Percentiles rank a stretch among this genome's conserved stretches.
phyloP scores from a whole-genome alignment of 2,888 invertebrate species.

The Boloria euphrosyne region DNA sequence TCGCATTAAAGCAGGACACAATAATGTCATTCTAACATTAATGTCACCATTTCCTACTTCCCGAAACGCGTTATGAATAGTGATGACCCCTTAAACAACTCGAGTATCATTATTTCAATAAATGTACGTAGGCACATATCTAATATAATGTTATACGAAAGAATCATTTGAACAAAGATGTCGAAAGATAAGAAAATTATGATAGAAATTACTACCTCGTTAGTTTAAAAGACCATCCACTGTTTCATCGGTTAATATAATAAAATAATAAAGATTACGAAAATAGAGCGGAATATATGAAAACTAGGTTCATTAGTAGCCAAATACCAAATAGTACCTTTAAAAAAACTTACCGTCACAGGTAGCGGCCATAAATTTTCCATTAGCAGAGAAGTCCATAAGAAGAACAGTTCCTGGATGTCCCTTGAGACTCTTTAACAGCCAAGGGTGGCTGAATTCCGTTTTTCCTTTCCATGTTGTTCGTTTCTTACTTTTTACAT shows the following conservation, averaged over 20 bases:
- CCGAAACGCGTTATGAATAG: constrained; percentile 10
- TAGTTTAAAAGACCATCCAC: constrained; percentile 13
- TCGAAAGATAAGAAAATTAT: constrained; percentile 7
- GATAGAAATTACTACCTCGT: neutral
- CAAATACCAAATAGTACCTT: constrained; percentile 5
- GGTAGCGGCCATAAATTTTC: constrained; percentile 92
- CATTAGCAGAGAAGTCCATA: constrained; percentile 92
- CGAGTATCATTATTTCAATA: constrained; percentile 11
- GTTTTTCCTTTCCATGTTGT: constrained; percentile 76
- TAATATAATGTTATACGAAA: neutral
- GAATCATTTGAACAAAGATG: constrained; percentile 6
- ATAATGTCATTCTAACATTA: neutral
- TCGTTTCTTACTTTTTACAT: constrained; percentile 79
- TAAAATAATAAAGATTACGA: neutral
- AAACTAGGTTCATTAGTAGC: constrained; percentile 1
- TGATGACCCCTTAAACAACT: constrained; percentile 19
- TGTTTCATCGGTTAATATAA: constrained; percentile 2
- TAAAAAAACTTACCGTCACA: constrained; percentile 87
- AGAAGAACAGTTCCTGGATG: constrained; percentile 89
- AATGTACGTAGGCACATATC: neutral
- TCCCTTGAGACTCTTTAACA: constrained; percentile 90
- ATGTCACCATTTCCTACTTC: constrained; percentile 7
- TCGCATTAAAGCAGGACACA: neutral
- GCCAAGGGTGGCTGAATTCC: constrained; percentile 88
- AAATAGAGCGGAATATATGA: neutral